Percentiles rank a stretch among this genome's conserved stretches.
Evolutionary conservation across 2,888 invertebrate species (phyloP).

Genomic region (Synergus umbraculus): DNA sequence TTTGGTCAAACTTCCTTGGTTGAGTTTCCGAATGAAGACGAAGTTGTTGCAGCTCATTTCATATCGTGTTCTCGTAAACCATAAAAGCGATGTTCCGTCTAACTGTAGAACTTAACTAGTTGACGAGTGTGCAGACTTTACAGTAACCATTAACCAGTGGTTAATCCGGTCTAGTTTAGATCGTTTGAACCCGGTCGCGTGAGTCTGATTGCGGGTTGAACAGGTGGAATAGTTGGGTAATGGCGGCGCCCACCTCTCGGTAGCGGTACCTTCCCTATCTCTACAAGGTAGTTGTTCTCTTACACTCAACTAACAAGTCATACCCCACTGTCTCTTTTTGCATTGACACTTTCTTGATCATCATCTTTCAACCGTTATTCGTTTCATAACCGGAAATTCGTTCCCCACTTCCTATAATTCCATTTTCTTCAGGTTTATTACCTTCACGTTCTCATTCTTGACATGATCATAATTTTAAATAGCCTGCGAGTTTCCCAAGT

Average conservation of each 20-base stretch:
- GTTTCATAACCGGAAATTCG: slow-evolving; percentile 8
- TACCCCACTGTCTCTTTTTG: slow-evolving; percentile 33
- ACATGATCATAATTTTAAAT: background rate
- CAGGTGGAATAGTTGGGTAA: slow-evolving; percentile 67
- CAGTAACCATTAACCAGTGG: slow-evolving; percentile 57
- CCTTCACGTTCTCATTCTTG: background rate
- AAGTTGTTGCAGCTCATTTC: slow-evolving; percentile 41
- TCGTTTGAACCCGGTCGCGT: slow-evolving; percentile 59
- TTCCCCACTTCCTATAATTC: slow-evolving; percentile 29
- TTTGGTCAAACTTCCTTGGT: slow-evolving; percentile 23
- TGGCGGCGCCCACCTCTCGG: slow-evolving; percentile 59
- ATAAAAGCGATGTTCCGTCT: slow-evolving; percentile 63
- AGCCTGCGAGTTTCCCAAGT: background rate
- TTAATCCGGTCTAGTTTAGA: slow-evolving; percentile 61
- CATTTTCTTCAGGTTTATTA: background rate
- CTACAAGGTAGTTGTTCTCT: slow-evolving; percentile 49
- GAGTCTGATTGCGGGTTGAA: slow-evolving; percentile 65
- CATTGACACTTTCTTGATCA: slow-evolving; percentile 10
- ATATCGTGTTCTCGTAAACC: slow-evolving; percentile 62
- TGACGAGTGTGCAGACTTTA: slow-evolving; percentile 43
- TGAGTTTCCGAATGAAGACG: slow-evolving; percentile 31
- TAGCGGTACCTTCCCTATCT: slow-evolving; percentile 63
- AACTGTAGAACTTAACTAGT: slow-evolving; percentile 57
- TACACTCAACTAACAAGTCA: slow-evolving; percentile 51
- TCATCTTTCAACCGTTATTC: slow-evolving; percentile 35